Evolutionary conservation across 2,797 vertebrate species (phyloP), one percentile per base, ranked within the genome.

Genomic region (Peromyscus melanophrys): DNA sequence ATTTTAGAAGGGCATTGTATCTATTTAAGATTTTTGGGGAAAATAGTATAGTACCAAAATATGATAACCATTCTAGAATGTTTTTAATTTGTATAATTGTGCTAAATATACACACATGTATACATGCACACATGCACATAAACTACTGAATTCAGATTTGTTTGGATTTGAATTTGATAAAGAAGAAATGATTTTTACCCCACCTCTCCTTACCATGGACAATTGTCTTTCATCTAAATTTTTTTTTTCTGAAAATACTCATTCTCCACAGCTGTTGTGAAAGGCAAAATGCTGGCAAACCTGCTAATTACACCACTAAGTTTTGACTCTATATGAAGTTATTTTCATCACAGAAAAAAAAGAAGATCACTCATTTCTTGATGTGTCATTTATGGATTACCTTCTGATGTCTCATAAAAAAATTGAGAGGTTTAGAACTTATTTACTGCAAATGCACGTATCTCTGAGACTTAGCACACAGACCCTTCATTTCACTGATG

Each of bases 291-390:
- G 7, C 6, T 73, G n/a, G n/a, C 55, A 85, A 92, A 77, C 1
- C 14, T 55, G 14, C 34, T 49, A 19, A 49, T 9, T 87, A 21
- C 77, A 59, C 9, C 13, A 27, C 49, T 11, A 40, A 34, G 1
- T 73, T 91, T 27, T 90, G n/a, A 63, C 12, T 43, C 81, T 55
- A 12, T 59, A n/a, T 78, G 88, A 75, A 46, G 73, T 69, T 14
- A 27, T 40, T 83, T 90, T 77, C 21, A 73, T 37, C 46, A 12
- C 19, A 94, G 49, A 49, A 49, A 49, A 12, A 55, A 92, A 87
- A 82, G 59, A 93, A 94, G 11, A 75, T 52, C 52, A 81, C 75
- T 83, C 27, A 91, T 40, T 55, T 87, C 31, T 49, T 92, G 19
- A 49, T 83, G 16, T 37, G 73, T 23, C 29, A 57, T 86, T 78